Evolutionary conservation across 2,113 vertebrate genomes (phyloP), one percentile per base, ranked within the genome.

Genomic region (Cyphomyrus discorhynchus): DNA sequence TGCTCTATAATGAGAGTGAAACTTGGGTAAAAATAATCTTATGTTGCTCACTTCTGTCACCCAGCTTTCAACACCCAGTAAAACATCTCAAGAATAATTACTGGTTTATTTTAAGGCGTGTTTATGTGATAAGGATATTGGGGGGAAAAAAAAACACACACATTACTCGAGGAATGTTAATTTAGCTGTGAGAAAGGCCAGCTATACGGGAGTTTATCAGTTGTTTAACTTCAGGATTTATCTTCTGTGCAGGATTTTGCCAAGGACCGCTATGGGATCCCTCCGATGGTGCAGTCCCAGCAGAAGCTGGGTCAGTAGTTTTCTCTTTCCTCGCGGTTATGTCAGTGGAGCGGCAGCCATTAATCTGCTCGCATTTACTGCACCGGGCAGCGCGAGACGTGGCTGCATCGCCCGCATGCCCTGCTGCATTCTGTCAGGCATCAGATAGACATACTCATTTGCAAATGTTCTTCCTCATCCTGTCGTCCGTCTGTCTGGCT

Each of bases 251-350:
- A 99, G 98, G 98, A 99, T 94, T 99, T 97, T 95, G 98, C 98
- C 90, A 98, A 98, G 94, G 98, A 99, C 93, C 96, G 96, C 91
- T 99, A 99, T 87, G 98, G 98, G 90, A 91, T 98, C 89, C 92
- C 96, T 70, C 93, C 96, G 85, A 95, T 99, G 97, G 96, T 99
- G 92, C 98, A 98, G 89, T 99, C 98, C 52, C 97, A 98, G 94
- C 96, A 99, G 90, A 99, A 98, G 95, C 95, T 98, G 95, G 98
- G 98, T 99, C 92, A 96, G 98, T 97, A 92, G 90, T 42, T 66
- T 21, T 42, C 15, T 19, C 31, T 87, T 3, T 46, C 5, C 5
- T 3, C n/a, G n/a, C 45, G 1, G 17, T 66, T 87, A 11, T 13
- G 17, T 17, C 17, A 35, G 9, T 4, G 24, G 46, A 31, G 47